Evolutionary conservation across 2,113 vertebrate species (phyloP), one percentile per base, ranked within the genome.

Genomic region (Seriola rivoliana): DNA sequence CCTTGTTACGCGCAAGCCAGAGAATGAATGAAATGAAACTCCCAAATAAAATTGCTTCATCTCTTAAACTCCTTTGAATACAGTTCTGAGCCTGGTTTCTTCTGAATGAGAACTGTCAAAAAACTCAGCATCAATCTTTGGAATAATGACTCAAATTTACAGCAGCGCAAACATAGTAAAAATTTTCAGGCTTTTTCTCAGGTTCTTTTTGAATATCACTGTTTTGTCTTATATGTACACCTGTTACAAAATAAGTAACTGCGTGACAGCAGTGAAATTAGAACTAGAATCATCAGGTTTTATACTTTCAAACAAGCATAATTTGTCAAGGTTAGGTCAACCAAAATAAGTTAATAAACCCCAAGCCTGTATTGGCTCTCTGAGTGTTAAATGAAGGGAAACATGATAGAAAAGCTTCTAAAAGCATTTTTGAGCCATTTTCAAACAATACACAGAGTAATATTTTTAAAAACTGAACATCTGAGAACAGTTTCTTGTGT

Each of bases 231-330:
- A 11, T 32, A 12, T 36, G 25, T 10, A 36, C 13, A 36, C 25
- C 25, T 46, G 17, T 46, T 46, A 23, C 12, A 46, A 55, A 63
- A 44, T 8, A 55, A 12, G 36, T 32, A 10, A 23, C 1, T 16
- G 25, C 64, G 8, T 16, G 5, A 55, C 12, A 57, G 25, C 14
- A 55, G 46, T 57, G 21, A 57, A 25, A 46, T 29, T 55, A 46
- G 5, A 29, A 10, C 10, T 29, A 7, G 1, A 66, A 63, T 16
- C 3, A 3, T 46, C 13, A 21, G 0, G 9, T n/a, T 58, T 58
- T 68, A 55, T 46, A 29, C 54, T 76, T 76, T 60, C 16, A 36
- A 78, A 32, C 11, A 6, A 55, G 1, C n/a, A 62, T 55, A 17
- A 23, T 66, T 66, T 66, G 59, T 21, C 34, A 25, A 65, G 46